These are phyloP conservation scores for Neodiprion lecontei DNA, from an alignment of 1,140 invertebrate genomes.

Conservation along the genomic window DNA sequence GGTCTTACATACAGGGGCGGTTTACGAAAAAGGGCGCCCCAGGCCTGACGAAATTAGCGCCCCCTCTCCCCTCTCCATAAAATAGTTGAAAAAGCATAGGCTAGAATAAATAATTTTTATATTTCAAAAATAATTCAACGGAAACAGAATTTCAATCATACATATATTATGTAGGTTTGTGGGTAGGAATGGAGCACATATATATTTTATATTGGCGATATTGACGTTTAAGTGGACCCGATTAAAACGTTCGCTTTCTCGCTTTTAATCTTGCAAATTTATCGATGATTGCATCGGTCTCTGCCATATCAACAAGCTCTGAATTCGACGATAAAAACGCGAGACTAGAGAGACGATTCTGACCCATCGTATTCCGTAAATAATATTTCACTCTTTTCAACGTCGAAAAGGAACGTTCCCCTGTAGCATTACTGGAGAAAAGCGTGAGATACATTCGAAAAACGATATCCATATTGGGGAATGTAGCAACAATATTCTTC, in stretches of 20 bases:
- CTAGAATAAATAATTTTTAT: background rate
- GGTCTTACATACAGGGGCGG: too few species aligned
- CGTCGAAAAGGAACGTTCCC: conserved; percentile 16
- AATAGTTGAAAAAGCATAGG: conserved; percentile 1
- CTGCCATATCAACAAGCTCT: conserved; percentile 16
- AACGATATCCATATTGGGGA: conserved; percentile 17
- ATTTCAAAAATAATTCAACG: background rate
- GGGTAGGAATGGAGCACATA: too few species aligned
- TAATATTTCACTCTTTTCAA: conserved; percentile 17
- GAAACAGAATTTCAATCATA: conserved; percentile 1
- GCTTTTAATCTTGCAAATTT: conserved; percentile 15
- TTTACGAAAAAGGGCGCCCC: background rate
- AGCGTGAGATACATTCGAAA: conserved; percentile 17
- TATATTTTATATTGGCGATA: background rate
- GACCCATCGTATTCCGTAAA: background rate
- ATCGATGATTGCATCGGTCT: conserved; percentile 9
- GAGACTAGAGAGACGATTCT: conserved; percentile 17
- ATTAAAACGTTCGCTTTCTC: conserved; percentile 18
- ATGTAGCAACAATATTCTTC: conserved; percentile 19
- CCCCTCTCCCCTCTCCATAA: background rate
- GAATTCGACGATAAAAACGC: conserved; percentile 16
- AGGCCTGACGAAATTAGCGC: conserved; percentile 2
- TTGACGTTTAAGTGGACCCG: background rate
- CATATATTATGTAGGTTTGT: background rate
- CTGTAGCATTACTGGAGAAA: conserved; percentile 18